Evolutionary conservation across 2,797 vertebrate species (phyloP).

Genomic region (Rallus crepitans): DNA sequence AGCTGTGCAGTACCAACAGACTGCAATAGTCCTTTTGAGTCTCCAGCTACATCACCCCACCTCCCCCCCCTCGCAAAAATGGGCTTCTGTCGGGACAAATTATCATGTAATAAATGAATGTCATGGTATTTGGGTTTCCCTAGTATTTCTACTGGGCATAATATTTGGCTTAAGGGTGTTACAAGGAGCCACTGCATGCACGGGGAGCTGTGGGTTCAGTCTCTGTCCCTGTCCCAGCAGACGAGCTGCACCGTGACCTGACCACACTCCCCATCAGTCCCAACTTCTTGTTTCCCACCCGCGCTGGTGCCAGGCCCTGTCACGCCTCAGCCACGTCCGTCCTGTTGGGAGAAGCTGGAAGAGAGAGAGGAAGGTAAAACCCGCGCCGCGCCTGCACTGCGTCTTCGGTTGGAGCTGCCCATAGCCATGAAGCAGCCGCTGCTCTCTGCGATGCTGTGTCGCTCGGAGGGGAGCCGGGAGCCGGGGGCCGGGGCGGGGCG

Average conservation of each 20-base stretch:
- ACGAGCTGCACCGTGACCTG: background rate
- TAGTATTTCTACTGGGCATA: background rate
- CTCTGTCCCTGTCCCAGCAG: background rate
- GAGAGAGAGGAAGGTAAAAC: background rate
- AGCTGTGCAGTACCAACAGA: fast-evolving
- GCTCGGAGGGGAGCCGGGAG: no score
- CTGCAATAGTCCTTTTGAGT: background rate
- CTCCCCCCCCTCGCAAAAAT: no score
- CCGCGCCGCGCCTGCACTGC: no score
- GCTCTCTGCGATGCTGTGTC: no score
- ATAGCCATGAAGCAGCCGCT: no score
- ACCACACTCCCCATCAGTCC: background rate
- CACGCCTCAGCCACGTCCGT: background rate
- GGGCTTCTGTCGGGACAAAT: background rate
- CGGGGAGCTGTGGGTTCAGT: background rate
- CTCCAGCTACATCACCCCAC: no score
- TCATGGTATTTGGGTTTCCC: background rate
- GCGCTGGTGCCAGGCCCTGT: background rate
- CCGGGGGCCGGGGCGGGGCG: background rate
- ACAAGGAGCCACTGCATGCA: fast-evolving
- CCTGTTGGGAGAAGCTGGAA: background rate
- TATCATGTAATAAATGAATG: background rate
- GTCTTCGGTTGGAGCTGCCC: background rate
- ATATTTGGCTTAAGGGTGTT: background rate
- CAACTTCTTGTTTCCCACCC: background rate